These are phyloP conservation scores for Cotesia chilonis DNA, from an alignment of 1,140 invertebrate species.

Conservation along the genomic window DNA sequence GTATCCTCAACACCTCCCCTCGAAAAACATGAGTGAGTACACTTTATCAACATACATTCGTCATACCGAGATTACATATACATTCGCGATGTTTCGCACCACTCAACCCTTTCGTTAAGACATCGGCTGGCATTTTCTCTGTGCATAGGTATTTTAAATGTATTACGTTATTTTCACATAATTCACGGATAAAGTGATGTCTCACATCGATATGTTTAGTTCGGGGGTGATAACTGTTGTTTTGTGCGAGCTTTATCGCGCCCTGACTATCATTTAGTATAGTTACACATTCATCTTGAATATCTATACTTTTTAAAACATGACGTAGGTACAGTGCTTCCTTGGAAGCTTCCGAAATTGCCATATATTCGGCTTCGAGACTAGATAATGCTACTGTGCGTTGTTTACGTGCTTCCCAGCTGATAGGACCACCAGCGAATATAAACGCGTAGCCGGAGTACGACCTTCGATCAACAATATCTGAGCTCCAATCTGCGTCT, in stretches of 20 bases:
- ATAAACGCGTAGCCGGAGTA: constrained; percentile 47
- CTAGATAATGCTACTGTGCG: constrained; percentile 53
- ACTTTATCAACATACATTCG: too few species aligned
- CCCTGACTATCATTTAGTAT: constrained; percentile 45
- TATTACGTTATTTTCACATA: too few species aligned
- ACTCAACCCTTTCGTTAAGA: too few species aligned
- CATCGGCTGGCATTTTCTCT: too few species aligned
- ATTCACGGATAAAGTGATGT: constrained; percentile 30
- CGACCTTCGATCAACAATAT: constrained; percentile 8
- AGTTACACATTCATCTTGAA: background rate
- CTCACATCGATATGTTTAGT: constrained; percentile 50
- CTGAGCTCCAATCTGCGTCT: too few species aligned
- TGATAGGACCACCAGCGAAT: constrained; percentile 42
- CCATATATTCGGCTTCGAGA: constrained; percentile 56
- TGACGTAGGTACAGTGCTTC: constrained; percentile 47
- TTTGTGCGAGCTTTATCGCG: constrained; percentile 42
- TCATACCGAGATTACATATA: too few species aligned
- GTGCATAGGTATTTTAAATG: too few species aligned
- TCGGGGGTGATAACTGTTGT: constrained; percentile 35
- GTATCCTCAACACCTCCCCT: too few species aligned
- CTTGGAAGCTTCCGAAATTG: constrained; percentile 39
- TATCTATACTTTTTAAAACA: constrained; percentile 15
- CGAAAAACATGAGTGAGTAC: too few species aligned
- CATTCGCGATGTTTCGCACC: too few species aligned
- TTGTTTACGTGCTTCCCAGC: constrained; percentile 54